These are phyloP conservation scores for Garrulus glandarius DNA, from an alignment of 2,797 vertebrate species.

Conservation along the genomic window DNA sequence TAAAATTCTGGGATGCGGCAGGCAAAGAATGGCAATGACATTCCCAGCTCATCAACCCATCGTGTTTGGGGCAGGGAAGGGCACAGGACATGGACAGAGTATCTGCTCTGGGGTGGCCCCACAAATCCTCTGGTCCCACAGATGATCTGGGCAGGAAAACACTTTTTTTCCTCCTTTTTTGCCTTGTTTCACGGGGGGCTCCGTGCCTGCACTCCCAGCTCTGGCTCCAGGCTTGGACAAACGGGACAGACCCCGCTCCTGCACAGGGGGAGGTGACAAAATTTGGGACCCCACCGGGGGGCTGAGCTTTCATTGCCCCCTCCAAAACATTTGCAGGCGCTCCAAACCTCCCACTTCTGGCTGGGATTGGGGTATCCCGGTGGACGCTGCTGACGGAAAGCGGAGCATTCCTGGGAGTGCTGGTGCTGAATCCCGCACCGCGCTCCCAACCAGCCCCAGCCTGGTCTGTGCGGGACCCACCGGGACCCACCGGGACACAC, in stretches of 20 bases:
- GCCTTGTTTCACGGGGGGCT: rapidly evolving
- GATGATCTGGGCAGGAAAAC: not conserved
- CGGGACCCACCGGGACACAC: not conserved
- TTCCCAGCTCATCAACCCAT: not conserved
- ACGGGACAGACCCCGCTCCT: not conserved
- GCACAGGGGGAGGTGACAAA: not conserved
- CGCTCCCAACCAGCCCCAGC: not conserved
- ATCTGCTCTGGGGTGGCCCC: not conserved
- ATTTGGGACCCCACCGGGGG: not conserved
- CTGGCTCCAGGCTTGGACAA: not conserved
- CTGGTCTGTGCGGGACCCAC: rapidly evolving
- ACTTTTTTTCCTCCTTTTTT: not conserved
- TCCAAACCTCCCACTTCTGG: not conserved
- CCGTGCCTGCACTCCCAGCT: not conserved
- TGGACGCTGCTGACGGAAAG: not conserved
- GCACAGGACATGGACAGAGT: rapidly evolving
- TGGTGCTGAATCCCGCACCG: rapidly evolving
- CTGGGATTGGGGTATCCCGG: rapidly evolving
- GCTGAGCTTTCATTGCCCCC: not conserved
- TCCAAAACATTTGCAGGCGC: not conserved
- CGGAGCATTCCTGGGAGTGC: not conserved
- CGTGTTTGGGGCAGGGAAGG: not conserved
- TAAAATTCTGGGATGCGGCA: not conserved
- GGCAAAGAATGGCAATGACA: rapidly evolving
- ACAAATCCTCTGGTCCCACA: rapidly evolving